phyloP scores from a whole-genome alignment of 1,140 invertebrate species.

The Procambarus clarkii region DNA sequence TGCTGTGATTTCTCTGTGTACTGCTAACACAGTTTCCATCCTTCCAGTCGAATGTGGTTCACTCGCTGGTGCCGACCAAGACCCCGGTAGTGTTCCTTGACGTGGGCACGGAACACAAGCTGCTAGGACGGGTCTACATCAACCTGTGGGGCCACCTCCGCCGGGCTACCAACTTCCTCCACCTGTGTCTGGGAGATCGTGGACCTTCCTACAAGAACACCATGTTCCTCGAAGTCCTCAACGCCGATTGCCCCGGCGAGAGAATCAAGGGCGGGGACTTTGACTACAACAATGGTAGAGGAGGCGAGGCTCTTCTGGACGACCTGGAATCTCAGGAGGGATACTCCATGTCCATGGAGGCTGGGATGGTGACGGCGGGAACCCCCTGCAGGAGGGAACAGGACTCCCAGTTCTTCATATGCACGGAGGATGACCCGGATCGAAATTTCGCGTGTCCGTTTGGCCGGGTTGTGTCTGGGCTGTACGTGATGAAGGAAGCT shows the following conservation, averaged over 20 bases:
- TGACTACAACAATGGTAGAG: slow-evolving; percentile 69
- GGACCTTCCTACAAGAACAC: slow-evolving; percentile 62
- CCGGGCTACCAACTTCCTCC: slow-evolving; percentile 64
- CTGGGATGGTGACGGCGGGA: slow-evolving; percentile 65
- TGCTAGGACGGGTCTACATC: slow-evolving; percentile 67
- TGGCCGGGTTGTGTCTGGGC: slow-evolving; percentile 51
- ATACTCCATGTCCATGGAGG: slow-evolving; percentile 70
- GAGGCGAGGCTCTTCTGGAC: slow-evolving; percentile 61
- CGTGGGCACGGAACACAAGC: slow-evolving; percentile 42
- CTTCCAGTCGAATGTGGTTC: slow-evolving; percentile 54
- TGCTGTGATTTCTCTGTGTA: too few species aligned
- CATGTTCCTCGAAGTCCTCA: slow-evolving; percentile 64
- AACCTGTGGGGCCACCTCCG: slow-evolving; percentile 68
- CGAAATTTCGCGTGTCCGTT: slow-evolving; percentile 69
- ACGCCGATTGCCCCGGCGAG: slow-evolving; percentile 62
- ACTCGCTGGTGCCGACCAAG: slow-evolving; percentile 63
- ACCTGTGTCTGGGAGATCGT: slow-evolving; percentile 63
- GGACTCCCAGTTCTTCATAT: slow-evolving; percentile 69
- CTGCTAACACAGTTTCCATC: not conserved
- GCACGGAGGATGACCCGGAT: slow-evolving; percentile 62
- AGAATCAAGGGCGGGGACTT: slow-evolving; percentile 66
- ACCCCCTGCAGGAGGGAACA: slow-evolving; percentile 33
- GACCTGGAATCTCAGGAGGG: slow-evolving; percentile 68
- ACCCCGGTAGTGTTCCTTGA: slow-evolving; percentile 68
- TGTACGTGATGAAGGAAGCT: slow-evolving; percentile 57